These are phyloP conservation scores for Ips typographus DNA, from an alignment of 1,140 invertebrate species.

Conservation along the genomic window DNA sequence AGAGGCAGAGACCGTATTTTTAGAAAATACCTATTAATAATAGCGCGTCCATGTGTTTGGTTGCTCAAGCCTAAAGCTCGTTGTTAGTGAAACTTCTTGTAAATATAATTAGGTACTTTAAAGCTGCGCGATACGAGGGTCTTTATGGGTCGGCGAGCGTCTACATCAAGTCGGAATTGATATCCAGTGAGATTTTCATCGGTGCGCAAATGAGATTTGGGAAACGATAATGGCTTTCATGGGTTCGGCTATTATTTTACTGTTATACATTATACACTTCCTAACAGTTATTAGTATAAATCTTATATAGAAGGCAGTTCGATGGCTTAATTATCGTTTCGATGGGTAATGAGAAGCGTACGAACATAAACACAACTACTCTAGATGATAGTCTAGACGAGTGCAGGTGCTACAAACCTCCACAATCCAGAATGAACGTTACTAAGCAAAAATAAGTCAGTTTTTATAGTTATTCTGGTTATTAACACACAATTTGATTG, in stretches of 20 bases:
- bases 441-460: conserved; percentile 5
- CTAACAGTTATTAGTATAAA: too few species aligned
- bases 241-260: too few species aligned
- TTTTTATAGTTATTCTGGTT: neutral
- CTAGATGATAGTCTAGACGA: too few species aligned
- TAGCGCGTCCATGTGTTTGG: conserved; percentile 8
- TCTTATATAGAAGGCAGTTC: too few species aligned
- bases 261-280: too few species aligned
- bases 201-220: neutral
- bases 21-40: conserved; percentile 16
- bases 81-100: conserved; percentile 14
- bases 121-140: neutral
- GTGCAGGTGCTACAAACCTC: conserved; percentile 18
- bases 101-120: conserved; percentile 14
- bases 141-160: neutral
- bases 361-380: too few species aligned
- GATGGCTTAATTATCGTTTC: too few species aligned
- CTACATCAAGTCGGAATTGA: neutral
- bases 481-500: neutral
- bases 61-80: neutral
- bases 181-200: neutral
- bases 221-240: too few species aligned
- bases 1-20: conserved; percentile 6
- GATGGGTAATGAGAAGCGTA: too few species aligned
- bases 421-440: conserved; percentile 31